phyloP scores from a whole-genome alignment of 2,888 invertebrate species.

The Thymelicus sylvestris region DNA sequence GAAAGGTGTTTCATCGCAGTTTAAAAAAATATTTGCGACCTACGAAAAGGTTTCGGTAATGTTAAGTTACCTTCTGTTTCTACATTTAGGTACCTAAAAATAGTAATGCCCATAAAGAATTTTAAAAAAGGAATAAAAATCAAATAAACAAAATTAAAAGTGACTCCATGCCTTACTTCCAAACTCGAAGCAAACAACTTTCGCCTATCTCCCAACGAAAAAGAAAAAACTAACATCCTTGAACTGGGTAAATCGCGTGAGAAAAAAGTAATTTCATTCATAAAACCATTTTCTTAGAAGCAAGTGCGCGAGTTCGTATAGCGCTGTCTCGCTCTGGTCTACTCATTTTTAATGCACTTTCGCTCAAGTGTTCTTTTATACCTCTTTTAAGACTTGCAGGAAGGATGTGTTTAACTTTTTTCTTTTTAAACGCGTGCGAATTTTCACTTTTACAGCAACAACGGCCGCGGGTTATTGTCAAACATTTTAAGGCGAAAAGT shows the following conservation, averaged over 20 bases:
- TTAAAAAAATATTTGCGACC: not conserved
- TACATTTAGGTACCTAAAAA: not conserved
- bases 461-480: constrained; percentile 41
- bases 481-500: constrained; percentile 28
- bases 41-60: not conserved
- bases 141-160: constrained; percentile 13
- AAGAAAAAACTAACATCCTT: constrained; percentile 69
- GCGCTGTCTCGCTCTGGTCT: constrained; percentile 57
- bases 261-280: constrained; percentile 83
- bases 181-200: constrained; percentile 59
- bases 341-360: constrained; percentile 82
- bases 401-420: constrained; percentile 58
- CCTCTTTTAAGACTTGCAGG: constrained; percentile 70
- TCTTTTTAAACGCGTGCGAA: constrained; percentile 52
- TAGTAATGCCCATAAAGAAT: not conserved
- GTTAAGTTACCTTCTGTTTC: no score
- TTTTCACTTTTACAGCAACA: constrained; percentile 53
- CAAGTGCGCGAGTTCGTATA: constrained; percentile 56
- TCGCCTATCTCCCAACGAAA: constrained; percentile 62
- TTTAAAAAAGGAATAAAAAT: no score
- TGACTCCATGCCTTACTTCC: constrained; percentile 18
- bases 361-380: constrained; percentile 71
- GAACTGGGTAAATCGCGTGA: constrained; percentile 76
- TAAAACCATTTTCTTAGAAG: constrained; percentile 79
- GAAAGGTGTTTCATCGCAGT: no score